Evolutionary conservation across 2,888 invertebrate genomes (phyloP), one percentile per base, ranked within the genome.

Genomic region (Stenotaenia linearis): DNA sequence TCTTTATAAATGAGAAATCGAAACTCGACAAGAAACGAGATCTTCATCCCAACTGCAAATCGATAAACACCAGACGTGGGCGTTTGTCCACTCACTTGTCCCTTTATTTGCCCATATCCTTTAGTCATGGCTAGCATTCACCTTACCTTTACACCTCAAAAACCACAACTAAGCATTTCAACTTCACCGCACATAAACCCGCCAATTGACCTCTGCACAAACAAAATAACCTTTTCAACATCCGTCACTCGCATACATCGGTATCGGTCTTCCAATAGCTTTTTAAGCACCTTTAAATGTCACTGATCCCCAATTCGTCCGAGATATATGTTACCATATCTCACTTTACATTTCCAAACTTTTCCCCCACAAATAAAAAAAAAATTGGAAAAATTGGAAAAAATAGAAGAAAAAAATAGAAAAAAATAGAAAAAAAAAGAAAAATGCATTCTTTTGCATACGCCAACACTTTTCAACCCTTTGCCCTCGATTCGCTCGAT

Each of bases 81-180:
- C 50, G 18, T 50, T 50, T 50, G 50, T 50, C 50, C 50, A 50
- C 69, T 69, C 69, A 69, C 69, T 69, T 69, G 69, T 69, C 69
- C 28, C 69, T 69, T 69, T 69, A 69, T 69, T 69, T 69, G 69
- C 69, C 69, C 69, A 69, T 69, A 69, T 69, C 69, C 69, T 69
- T 69, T 69, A 69, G 69, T 69, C 69, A 69, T 69, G 69, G 69
- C 23, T 69, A 69, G 25, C 69, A 50, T 50, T 50, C 50, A 50
- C 18, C 18, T n/a, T 50, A 18, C 69, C 25, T 69, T 69, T 28
- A 25, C 69, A 69, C 69, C 69, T 69, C 69, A 28, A 69, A 69
- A 69, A 69, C 69, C 69, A 69, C 69, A 69, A 69, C 69, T 69
- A 69, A 69, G 69, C 12, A 28, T 69, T 69, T 69, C 23, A 69